Conservation (phyloP, 2,113 vertebrate species). For the Gymnogyps californianus region DNA sequence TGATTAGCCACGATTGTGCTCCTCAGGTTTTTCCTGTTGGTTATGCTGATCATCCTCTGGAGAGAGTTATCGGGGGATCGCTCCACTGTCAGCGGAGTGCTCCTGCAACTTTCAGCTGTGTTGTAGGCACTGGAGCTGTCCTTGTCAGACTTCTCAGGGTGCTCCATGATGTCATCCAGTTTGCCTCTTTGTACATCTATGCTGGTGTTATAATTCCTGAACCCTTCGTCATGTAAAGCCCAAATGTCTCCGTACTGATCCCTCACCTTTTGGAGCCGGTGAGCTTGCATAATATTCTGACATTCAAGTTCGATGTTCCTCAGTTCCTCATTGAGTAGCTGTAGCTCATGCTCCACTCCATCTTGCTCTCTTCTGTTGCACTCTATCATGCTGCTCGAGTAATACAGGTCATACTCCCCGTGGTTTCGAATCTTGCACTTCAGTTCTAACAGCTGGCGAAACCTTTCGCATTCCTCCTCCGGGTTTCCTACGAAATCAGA, state of each 20-base stretch:
- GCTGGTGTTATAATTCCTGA: slow-evolving; percentile 75
- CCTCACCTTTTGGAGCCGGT: slow-evolving; percentile 82
- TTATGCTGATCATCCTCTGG: slow-evolving; percentile 86
- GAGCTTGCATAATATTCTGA: slow-evolving; percentile 96
- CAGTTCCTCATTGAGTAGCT: slow-evolving; percentile 93
- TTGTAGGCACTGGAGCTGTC: slow-evolving; percentile 98
- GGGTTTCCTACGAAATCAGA: slow-evolving; percentile 71
- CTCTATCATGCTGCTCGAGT: slow-evolving; percentile 87
- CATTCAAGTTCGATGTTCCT: slow-evolving; percentile 94
- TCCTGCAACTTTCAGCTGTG: slow-evolving; percentile 93
- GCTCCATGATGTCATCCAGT: slow-evolving; percentile 84
- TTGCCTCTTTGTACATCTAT: slow-evolving; percentile 74
- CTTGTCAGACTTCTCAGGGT: slow-evolving; percentile 93
- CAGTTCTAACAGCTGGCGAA: slow-evolving; percentile 91
- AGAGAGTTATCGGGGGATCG: slow-evolving; percentile 90
- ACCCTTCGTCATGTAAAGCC: slow-evolving; percentile 76
- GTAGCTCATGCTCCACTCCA: slow-evolving; percentile 89
- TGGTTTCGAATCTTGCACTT: slow-evolving; percentile 93
- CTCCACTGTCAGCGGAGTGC: slow-evolving; percentile 87
- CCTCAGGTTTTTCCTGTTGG: slow-evolving; percentile 90
- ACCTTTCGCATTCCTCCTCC: slow-evolving; percentile 84
- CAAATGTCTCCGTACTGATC: slow-evolving; percentile 79
- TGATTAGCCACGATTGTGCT: slow-evolving; percentile 68
- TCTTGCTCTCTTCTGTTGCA: slow-evolving; percentile 84
- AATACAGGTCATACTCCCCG: slow-evolving; percentile 91